phyloP scores from a whole-genome alignment of 1,140 invertebrate genomes.

The Cepaea nemoralis region DNA sequence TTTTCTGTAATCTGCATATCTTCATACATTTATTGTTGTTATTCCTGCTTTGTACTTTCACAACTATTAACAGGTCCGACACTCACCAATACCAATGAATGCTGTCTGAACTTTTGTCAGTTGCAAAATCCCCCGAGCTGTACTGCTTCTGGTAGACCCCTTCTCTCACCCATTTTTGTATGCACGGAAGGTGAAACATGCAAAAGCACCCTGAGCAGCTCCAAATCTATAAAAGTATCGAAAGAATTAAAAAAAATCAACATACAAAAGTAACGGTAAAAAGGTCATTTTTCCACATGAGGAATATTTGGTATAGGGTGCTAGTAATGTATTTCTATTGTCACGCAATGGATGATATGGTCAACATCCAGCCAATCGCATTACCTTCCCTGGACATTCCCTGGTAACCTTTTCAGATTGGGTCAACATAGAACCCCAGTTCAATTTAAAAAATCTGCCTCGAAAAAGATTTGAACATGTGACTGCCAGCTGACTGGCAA shows the following conservation, averaged over 20 bases:
- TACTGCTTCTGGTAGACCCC: conserved; percentile 79
- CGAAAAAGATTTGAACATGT: too few relatives aligned
- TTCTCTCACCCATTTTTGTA: conserved; percentile 93
- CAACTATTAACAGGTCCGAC: too few relatives aligned
- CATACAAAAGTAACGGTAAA: too few relatives aligned
- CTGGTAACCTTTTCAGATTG: too few relatives aligned
- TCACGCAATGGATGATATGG: too few relatives aligned
- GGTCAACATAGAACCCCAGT: too few relatives aligned
- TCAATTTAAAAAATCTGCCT: too few relatives aligned
- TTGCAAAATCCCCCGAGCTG: conserved; percentile 56
- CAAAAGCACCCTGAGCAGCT: conserved; percentile 84
- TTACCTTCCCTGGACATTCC: too few relatives aligned
- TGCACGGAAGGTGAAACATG: conserved; percentile 89
- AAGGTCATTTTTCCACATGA: not conserved
- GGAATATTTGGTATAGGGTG: not conserved
- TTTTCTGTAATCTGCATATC: too few relatives aligned
- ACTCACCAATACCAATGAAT: conserved; percentile 75
- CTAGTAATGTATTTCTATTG: not conserved
- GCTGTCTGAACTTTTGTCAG: conserved; percentile 59
- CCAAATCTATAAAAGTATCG: conserved; percentile 81
- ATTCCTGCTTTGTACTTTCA: not conserved
- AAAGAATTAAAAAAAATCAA: not conserved
- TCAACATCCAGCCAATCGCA: too few relatives aligned
- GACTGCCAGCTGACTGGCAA: too few relatives aligned
- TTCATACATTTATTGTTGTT: not conserved